Percentiles rank a stretch among this genome's conserved stretches.
Evolutionary conservation across 2,113 vertebrate genomes (phyloP).

Genomic region (Phrynosoma blainvillii): DNA sequence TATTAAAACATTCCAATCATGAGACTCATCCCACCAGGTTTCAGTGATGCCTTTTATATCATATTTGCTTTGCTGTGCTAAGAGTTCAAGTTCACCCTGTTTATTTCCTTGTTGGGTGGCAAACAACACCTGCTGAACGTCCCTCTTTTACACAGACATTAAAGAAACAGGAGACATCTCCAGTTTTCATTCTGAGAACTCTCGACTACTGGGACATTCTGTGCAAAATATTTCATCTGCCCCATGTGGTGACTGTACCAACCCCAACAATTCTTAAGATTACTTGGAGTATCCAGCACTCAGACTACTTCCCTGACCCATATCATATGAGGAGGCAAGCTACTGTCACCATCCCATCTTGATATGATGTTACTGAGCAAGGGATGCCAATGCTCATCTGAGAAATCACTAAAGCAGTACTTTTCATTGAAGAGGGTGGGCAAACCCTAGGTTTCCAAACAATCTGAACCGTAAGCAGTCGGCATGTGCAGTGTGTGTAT

Average conservation of each 20-base stretch:
- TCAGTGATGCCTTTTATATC: no score
- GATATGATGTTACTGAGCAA: background rate
- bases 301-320: background rate
- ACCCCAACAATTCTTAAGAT: no score
- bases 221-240: background rate
- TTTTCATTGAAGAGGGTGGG: background rate
- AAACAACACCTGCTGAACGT: no score
- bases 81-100: no score
- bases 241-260: background rate
- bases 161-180: no score
- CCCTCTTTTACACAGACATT: no score
- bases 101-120: no score
- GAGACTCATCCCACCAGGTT: no score
- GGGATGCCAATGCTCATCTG: no score
- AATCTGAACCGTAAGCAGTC: background rate
- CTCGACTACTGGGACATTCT: background rate
- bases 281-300: background rate
- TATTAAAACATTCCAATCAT: no score
- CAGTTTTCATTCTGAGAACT: no score
- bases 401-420: background rate
- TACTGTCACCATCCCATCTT: background rate
- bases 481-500: background rate
- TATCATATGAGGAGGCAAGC: background rate
- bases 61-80: no score
- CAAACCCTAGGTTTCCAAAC: background rate